Conservation (phyloP, 2,888 invertebrate species). For the Augiades crinisus region DNA sequence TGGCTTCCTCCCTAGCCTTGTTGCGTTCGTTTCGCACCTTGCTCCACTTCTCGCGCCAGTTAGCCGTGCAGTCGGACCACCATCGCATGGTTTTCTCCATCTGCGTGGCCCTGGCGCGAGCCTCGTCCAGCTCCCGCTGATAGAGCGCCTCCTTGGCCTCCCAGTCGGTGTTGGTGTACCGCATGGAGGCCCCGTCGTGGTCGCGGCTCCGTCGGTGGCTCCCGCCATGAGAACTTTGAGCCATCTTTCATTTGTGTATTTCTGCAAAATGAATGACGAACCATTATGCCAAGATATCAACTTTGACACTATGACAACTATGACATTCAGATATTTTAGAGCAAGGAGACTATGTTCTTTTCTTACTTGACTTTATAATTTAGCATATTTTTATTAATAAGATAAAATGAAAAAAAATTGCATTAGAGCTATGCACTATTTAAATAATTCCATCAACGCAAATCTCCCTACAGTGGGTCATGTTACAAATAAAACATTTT, state of each 20-base stretch:
- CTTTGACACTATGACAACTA: no score
- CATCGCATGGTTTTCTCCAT: slow-evolving; percentile 99
- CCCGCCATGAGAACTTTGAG: slow-evolving; percentile 86
- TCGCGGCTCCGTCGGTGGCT: slow-evolving; percentile 83
- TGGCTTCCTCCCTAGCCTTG: slow-evolving; percentile 94
- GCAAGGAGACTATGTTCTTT: no score
- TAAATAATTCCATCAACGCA: no score
- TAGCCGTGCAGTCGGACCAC: slow-evolving; percentile 99
- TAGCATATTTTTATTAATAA: no score
- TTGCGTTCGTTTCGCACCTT: slow-evolving; percentile 96
- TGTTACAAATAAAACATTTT: no score
- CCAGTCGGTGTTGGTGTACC: slow-evolving; percentile 88
- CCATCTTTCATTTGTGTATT: slow-evolving; percentile 53
- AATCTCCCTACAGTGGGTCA: no score
- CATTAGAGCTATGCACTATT: no score
- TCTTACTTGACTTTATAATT: no score
- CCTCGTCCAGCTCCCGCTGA: slow-evolving; percentile 94
- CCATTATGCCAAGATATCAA: no score
- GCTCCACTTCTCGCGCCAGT: slow-evolving; percentile 98
- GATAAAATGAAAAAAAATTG: no score
- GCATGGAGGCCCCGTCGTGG: slow-evolving; percentile 82
- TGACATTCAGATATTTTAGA: no score
- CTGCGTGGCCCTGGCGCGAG: slow-evolving; percentile 95
- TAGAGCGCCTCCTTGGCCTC: slow-evolving; percentile 88
- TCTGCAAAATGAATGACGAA: slow-evolving; percentile 38